These are phyloP conservation scores for Sphaeramia orbicularis DNA, from an alignment of 2,797 vertebrate species.

Conservation along the genomic window DNA sequence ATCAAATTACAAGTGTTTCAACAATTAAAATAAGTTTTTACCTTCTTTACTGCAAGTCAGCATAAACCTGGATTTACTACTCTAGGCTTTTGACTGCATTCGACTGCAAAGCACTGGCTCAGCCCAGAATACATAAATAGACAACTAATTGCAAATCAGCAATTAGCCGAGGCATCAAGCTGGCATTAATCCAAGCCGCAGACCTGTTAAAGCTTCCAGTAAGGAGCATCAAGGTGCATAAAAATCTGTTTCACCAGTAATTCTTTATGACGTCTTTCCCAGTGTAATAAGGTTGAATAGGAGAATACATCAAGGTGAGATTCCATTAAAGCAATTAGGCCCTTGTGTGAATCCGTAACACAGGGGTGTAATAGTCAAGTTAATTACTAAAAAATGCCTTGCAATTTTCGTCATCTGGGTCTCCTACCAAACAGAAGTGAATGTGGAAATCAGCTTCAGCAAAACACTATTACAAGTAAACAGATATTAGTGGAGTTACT, in stretches of 20 bases:
- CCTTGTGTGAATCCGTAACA: slow-evolving; percentile 26
- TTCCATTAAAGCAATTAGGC: slow-evolving; percentile 33
- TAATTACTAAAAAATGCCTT: not conserved
- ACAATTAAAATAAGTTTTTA: slow-evolving; percentile 15
- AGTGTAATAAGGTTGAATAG: slow-evolving; percentile 19
- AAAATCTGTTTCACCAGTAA: slow-evolving; percentile 36
- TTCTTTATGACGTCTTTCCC: slow-evolving; percentile 30
- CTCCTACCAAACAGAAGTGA: no score
- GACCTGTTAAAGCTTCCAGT: slow-evolving; percentile 40
- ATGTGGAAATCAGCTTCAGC: slow-evolving; percentile 2
- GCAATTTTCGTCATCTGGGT: no score
- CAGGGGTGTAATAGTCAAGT: not conserved
- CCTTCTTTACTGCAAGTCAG: slow-evolving; percentile 15
- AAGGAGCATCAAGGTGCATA: slow-evolving; percentile 31
- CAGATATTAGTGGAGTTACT: no score
- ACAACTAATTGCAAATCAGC: slow-evolving; percentile 51
- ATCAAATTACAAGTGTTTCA: slow-evolving; percentile 15
- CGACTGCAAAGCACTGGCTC: slow-evolving; percentile 4
- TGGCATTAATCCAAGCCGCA: slow-evolving; percentile 41
- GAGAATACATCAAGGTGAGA: slow-evolving; percentile 38
- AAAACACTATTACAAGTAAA: not conserved
- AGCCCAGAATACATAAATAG: slow-evolving; percentile 40
- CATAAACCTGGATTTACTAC: slow-evolving; percentile 24
- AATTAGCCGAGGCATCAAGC: slow-evolving; percentile 40
- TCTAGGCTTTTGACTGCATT: slow-evolving; percentile 9